These are phyloP conservation scores for Catostomus latipinnis DNA, from an alignment of 2,797 vertebrate species.

Conservation along the genomic window DNA sequence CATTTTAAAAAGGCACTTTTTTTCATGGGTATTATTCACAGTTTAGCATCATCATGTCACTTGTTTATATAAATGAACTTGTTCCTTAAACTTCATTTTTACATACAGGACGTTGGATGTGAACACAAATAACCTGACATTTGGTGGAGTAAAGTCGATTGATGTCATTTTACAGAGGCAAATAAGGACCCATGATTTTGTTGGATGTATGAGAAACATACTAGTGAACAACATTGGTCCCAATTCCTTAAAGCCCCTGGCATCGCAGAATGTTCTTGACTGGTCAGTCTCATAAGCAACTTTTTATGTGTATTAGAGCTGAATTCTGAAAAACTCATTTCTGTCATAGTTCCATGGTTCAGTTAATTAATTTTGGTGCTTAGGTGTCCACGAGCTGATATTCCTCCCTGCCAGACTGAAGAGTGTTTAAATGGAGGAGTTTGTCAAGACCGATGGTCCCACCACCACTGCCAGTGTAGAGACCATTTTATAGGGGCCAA, in stretches of 20 bases:
- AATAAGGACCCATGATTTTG: slow-evolving; percentile 78
- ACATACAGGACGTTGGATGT: slow-evolving; percentile 76
- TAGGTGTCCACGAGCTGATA: slow-evolving; percentile 71
- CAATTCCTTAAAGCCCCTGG: slow-evolving; percentile 67
- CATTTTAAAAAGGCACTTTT: too few relatives aligned
- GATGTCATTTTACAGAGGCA: slow-evolving; percentile 70
- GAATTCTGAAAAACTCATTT: too few relatives aligned
- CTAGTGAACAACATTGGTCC: slow-evolving; percentile 74
- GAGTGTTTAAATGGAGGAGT: slow-evolving; percentile 75
- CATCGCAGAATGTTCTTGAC: slow-evolving; percentile 70
- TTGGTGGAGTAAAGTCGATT: slow-evolving; percentile 75
- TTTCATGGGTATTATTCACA: too few relatives aligned
- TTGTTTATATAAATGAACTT: background rate
- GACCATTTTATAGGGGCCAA: slow-evolving; percentile 71
- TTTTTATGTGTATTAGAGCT: background rate
- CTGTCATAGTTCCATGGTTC: too few relatives aligned
- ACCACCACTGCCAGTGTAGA: slow-evolving; percentile 76
- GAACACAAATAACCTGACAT: slow-evolving; percentile 71
- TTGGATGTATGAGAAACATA: slow-evolving; percentile 79
- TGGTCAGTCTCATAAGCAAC: slow-evolving; percentile 63
- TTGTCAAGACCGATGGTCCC: slow-evolving; percentile 78
- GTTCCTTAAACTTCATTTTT: slow-evolving; percentile 29
- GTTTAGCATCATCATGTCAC: too few relatives aligned
- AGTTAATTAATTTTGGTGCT: slow-evolving; percentile 1
- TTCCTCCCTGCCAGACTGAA: slow-evolving; percentile 65